Conservation (phyloP, 2,888 invertebrate species). For the Nomada hirtipes region DNA sequence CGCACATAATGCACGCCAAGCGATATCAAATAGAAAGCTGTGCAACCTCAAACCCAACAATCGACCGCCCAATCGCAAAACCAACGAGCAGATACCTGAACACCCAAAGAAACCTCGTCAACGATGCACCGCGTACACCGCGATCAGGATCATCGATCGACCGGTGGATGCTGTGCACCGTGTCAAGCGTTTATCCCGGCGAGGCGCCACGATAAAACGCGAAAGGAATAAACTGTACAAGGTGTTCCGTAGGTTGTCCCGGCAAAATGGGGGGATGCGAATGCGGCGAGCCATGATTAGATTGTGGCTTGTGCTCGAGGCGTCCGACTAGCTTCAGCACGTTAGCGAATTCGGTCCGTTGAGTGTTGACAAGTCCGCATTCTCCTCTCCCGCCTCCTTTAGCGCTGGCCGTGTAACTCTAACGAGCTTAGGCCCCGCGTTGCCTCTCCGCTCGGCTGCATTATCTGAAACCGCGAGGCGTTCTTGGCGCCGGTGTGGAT, state of each 20-base stretch:
- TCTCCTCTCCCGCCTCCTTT: conserved; percentile 77
- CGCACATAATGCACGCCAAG: background rate
- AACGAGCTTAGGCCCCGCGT: conserved; percentile 79
- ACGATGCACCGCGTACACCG: background rate
- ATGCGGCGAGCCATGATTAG: conserved; percentile 82
- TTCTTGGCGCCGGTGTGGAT: conserved; percentile 64
- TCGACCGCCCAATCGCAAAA: background rate
- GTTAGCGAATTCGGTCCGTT: conserved; percentile 82
- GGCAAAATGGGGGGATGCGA: conserved; percentile 79
- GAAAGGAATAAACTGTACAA: too few species aligned
- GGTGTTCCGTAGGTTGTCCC: conserved; percentile 37
- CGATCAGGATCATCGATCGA: conserved; percentile 3
- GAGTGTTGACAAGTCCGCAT: conserved; percentile 83
- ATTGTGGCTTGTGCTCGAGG: conserved; percentile 82
- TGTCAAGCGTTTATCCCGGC: background rate
- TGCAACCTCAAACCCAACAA: background rate
- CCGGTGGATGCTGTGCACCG: background rate
- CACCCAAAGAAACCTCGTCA: background rate
- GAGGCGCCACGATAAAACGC: conserved; percentile 10
- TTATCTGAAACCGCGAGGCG: conserved; percentile 73
- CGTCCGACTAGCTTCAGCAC: conserved; percentile 80
- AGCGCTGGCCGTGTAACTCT: conserved; percentile 80
- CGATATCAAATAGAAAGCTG: too few species aligned
- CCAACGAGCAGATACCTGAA: background rate
- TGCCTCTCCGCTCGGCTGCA: conserved; percentile 69